A percentile compares a stretch with the other conserved stretches of the same genome.
These are phyloP conservation scores for Hofmannophila pseudospretella DNA, from an alignment of 2,888 invertebrate species.

Conservation along the genomic window DNA sequence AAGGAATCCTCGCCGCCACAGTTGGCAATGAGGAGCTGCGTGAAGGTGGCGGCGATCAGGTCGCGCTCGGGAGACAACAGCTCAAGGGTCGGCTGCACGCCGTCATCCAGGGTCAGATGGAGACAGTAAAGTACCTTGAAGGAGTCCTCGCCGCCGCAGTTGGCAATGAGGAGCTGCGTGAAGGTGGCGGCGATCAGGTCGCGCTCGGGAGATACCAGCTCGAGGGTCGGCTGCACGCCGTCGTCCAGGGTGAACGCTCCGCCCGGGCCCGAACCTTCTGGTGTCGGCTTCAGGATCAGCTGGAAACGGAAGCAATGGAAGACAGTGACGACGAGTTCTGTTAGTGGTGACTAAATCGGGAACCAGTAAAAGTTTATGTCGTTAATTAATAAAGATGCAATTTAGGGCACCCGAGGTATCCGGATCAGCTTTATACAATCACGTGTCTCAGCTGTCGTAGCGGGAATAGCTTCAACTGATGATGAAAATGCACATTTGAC, in stretches of 20 bases:
- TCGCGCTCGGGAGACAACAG: conserved; percentile 90
- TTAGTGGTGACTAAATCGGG: too few relatives aligned
- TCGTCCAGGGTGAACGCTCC: conserved; percentile 92
- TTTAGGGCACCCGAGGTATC: too few relatives aligned
- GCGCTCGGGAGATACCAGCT: conserved; percentile 88
- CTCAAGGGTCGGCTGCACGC: conserved; percentile 89
- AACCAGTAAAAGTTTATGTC: too few relatives aligned
- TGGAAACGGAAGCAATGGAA: conserved; percentile 17
- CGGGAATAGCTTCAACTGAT: too few relatives aligned
- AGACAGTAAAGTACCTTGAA: too few relatives aligned
- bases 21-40: conserved; percentile 93
- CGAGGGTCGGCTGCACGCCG: conserved; percentile 90
- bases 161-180: conserved; percentile 92
- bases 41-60: conserved; percentile 94
- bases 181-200: conserved; percentile 96
- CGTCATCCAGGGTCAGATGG: conserved; percentile 94
- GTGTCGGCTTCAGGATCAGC: conserved; percentile 42
- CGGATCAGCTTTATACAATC: too few relatives aligned
- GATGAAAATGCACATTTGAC: too few relatives aligned
- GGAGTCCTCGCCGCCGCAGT: conserved; percentile 96
- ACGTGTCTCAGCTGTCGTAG: too few relatives aligned
- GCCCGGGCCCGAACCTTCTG: conserved; percentile 48
- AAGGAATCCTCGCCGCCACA: conserved; percentile 97
- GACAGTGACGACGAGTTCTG: too few relatives aligned
- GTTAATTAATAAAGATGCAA: too few relatives aligned